These are phyloP conservation scores for Eurytoma californica DNA, from an alignment of 2,888 invertebrate genomes.

Conservation along the genomic window DNA sequence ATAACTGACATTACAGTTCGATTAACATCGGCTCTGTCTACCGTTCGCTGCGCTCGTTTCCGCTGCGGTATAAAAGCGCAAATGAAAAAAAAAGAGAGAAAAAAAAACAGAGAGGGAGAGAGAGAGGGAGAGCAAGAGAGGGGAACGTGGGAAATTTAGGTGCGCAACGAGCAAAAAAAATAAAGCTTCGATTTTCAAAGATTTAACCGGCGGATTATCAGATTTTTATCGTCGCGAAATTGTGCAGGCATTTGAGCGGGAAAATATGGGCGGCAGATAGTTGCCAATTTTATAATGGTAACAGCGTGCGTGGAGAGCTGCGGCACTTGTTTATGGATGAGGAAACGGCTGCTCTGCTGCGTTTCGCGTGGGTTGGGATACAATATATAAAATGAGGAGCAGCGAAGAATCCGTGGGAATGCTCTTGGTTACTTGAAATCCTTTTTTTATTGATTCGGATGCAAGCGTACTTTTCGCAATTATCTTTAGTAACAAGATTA, in stretches of 20 bases:
- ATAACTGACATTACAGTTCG: slow-evolving; percentile 43
- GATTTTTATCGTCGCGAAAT: background rate
- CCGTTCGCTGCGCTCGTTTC: background rate
- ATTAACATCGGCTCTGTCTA: slow-evolving; percentile 31
- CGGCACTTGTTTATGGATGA: slow-evolving; percentile 6
- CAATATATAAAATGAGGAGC: slow-evolving; percentile 55
- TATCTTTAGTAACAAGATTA: too few species aligned
- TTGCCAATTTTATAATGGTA: too few species aligned
- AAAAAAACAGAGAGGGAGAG: background rate
- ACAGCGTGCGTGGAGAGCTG: too few species aligned
- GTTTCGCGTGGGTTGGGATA: background rate
- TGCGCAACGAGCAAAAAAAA: too few species aligned
- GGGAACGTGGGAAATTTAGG: background rate
- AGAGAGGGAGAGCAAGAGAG: background rate
- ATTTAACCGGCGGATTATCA: background rate
- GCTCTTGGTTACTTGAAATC: too few species aligned
- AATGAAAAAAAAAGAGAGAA: too few species aligned
- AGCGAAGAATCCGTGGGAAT: too few species aligned
- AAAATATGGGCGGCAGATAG: too few species aligned
- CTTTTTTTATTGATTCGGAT: too few species aligned
- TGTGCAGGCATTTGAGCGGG: background rate
- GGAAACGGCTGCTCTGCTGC: background rate
- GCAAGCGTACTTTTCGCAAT: too few species aligned
- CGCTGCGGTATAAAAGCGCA: background rate
- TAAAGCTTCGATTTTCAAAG: slow-evolving; percentile 22